Percentiles rank a stretch among this genome's conserved stretches.
These are phyloP conservation scores for Cryptomyrus ogoouensis DNA, from an alignment of 2,113 vertebrate species.

Conservation along the genomic window DNA sequence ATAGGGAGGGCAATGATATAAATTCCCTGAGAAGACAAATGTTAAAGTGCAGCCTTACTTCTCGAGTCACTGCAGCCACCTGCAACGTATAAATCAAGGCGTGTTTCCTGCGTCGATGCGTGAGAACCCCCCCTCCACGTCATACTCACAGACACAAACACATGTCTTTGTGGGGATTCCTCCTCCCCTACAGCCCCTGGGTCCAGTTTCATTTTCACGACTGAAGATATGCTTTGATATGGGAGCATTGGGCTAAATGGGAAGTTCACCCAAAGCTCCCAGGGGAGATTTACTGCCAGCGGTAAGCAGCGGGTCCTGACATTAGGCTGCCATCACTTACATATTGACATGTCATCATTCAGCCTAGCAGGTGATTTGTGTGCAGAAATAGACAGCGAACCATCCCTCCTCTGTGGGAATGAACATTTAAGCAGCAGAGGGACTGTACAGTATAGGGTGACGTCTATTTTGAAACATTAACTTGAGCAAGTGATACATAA, in stretches of 20 bases:
- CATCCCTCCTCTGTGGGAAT: conserved; percentile 24
- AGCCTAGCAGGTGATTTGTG: not conserved
- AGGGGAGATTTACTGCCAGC: conserved; percentile 6
- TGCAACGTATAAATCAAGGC: conserved; percentile 30
- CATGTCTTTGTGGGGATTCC: not conserved
- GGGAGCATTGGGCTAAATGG: conserved; percentile 13
- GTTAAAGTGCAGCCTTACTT: not conserved
- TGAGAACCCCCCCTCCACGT: not conserved
- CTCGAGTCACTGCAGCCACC: conserved; percentile 17
- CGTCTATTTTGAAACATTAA: conserved; percentile 46
- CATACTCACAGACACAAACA: not conserved
- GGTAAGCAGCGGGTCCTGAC: not conserved
- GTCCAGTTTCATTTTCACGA: conserved; percentile 23
- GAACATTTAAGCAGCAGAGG: conserved; percentile 29
- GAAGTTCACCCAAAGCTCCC: not conserved
- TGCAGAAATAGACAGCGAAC: conserved; percentile 40
- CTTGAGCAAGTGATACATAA: conserved; percentile 20
- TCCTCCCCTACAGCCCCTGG: not conserved
- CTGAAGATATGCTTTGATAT: conserved; percentile 31
- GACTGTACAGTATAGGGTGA: conserved; percentile 38
- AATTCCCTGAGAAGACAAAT: not conserved
- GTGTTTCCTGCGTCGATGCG: conserved; percentile 1
- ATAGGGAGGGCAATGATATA: not conserved
- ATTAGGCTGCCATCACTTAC: not conserved
- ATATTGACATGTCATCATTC: conserved; percentile 24